phyloP scores from a whole-genome alignment of 2,113 vertebrate genomes.

The Saimiri boliviensis region DNA sequence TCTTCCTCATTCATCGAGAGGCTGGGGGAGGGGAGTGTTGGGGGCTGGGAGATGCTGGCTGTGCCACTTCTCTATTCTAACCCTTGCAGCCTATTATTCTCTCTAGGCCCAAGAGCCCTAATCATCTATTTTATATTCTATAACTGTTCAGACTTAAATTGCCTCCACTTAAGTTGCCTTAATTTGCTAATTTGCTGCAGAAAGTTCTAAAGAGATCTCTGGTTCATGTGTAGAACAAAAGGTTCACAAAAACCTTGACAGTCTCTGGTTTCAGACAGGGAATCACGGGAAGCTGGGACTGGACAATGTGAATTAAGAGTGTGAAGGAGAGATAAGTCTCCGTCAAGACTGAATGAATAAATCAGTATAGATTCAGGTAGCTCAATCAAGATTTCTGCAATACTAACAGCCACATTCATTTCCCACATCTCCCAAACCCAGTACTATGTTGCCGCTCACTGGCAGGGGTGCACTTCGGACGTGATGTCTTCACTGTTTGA shows the following conservation, averaged over 20 bases:
- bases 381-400: background rate
- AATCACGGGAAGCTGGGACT: background rate
- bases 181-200: conserved; percentile 33
- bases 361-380: background rate
- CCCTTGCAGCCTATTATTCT: conserved; percentile 30
- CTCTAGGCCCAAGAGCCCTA: background rate
- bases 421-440: background rate
- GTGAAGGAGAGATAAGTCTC: background rate
- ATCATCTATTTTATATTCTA: conserved; percentile 62
- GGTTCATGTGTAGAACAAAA: conserved; percentile 11
- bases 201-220: conserved; percentile 41
- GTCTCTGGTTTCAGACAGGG: background rate
- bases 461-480: background rate
- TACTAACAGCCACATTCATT: background rate
- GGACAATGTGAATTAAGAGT: background rate
- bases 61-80: background rate
- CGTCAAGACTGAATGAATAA: background rate
- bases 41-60: background rate
- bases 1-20: conserved; percentile 23
- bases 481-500: background rate
- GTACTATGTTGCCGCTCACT: background rate
- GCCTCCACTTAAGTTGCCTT: conserved; percentile 20
- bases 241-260: conserved; percentile 5
- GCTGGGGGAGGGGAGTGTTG: background rate
- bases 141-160: conserved; percentile 25